Conservation (phyloP, 2,113 vertebrate genomes). For the Ranitomeya imitator region DNA sequence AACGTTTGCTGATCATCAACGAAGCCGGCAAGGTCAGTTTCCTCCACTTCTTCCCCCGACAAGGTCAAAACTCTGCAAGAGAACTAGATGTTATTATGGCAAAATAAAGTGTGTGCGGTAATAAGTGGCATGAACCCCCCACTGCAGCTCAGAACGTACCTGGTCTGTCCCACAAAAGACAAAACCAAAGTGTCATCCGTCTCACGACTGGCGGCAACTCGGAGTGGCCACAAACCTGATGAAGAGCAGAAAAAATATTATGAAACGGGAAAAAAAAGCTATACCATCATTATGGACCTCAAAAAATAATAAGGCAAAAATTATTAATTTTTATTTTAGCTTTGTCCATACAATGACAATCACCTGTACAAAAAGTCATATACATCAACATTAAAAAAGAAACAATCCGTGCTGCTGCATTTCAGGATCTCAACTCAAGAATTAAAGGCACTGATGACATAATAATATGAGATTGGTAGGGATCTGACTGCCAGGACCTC, state of each 20-base stretch:
- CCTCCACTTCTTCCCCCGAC: constrained; percentile 95
- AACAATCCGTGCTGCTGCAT: too few relatives aligned
- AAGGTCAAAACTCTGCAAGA: constrained; percentile 89
- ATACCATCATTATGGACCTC: not conserved
- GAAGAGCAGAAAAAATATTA: not conserved
- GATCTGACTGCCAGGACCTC: too few relatives aligned
- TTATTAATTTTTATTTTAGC: not conserved
- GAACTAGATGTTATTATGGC: not conserved
- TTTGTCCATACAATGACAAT: not conserved
- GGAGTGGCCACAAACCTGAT: constrained; percentile 93
- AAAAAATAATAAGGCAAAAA: not conserved
- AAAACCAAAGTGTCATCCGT: constrained; percentile 95
- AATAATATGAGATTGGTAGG: too few relatives aligned
- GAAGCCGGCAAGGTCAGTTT: constrained; percentile 93
- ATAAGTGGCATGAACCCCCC: not conserved
- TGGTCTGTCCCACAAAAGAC: constrained; percentile 96
- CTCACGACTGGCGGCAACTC: constrained; percentile 87
- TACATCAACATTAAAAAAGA: too few relatives aligned
- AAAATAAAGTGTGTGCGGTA: too few relatives aligned
- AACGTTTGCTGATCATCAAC: constrained; percentile 98
- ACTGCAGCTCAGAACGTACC: constrained; percentile 70
- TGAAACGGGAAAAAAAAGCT: not conserved
- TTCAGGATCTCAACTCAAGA: too few relatives aligned
- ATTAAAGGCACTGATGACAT: too few relatives aligned
- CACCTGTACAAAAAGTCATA: too few relatives aligned